Evolutionary conservation across 2,113 vertebrate genomes (phyloP), one percentile per base, ranked within the genome.

Genomic region (Chunga burmeisteri): DNA sequence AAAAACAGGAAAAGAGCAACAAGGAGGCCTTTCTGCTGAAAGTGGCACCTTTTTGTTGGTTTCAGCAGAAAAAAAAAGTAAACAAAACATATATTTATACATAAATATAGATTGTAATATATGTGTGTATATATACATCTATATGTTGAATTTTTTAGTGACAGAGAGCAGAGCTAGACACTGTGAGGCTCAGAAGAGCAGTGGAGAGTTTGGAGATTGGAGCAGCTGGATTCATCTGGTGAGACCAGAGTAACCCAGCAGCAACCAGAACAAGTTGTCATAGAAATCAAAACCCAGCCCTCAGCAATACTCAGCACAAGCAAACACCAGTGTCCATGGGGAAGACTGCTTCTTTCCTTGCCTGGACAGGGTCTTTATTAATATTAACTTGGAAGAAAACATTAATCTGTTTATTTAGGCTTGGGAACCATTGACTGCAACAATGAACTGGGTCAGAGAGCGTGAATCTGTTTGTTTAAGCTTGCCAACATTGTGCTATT

Each of bases 151-250:
- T 17, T 17, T 82, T 86, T 88, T 68, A 16, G 38, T 90, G 75
- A 66, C 58, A 80, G 56, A 71, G 12, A 56, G 40, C 58, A 86
- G 75, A 93, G 12, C 7, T 55, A 92, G 53, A 49, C 46, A 42
- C 22, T 38, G 29, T 49, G 42, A 81, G 23, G 8, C 27, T 65
- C 63, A 62, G 61, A 78, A 65, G 7, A 63, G 2, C 21, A 23
- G 5, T 26, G 21, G 13, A 29, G 42, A 49, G 1, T 86, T 50
- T 58, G 55, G 30, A 74, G 29, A 8, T 68, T 2, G 9, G 49
- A 90, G 55, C 86, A 94, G 67, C 86, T 94, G 93, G 27, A 66
- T 84, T 93, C 80, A 88, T 77, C 67, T 94, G 75, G 27, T 17
- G 15, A 86, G 26, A 25, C 11, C 46, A 62, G 55, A 88, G n/a